These are phyloP conservation scores for Thymallus thymallus DNA, from an alignment of 2,113 vertebrate genomes.

Conservation along the genomic window DNA sequence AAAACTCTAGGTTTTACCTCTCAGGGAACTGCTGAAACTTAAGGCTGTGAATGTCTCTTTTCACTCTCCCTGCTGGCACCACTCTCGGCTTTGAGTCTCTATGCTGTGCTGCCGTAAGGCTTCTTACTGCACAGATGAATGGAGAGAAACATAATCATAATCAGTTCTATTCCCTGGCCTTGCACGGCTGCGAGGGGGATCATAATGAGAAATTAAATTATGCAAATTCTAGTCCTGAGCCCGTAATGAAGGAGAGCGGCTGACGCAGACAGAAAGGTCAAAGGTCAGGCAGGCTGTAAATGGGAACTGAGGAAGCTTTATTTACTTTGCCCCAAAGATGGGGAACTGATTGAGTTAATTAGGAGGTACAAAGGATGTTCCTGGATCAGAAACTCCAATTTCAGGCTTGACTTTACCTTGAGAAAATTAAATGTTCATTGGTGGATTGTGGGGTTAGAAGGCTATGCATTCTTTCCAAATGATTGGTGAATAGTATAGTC, in stretches of 20 bases:
- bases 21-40: conserved; percentile 63
- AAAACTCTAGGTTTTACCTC: conserved; percentile 51
- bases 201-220: conserved; percentile 11
- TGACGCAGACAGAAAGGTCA: background rate
- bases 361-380: conserved; percentile 67
- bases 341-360: conserved; percentile 77
- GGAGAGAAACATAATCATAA: background rate
- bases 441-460: conserved; percentile 46
- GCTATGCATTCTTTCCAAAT: conserved; percentile 77
- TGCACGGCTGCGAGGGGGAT: background rate
- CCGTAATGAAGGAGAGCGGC: background rate
- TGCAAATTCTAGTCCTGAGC: conserved; percentile 8
- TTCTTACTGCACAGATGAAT: background rate
- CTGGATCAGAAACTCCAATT: conserved; percentile 87
- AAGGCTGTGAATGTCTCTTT: conserved; percentile 24
- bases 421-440: background rate
- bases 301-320: background rate
- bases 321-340: conserved; percentile 24
- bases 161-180: background rate
- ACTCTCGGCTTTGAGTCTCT: background rate
- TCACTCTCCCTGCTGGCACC: conserved; percentile 16
- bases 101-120: too few species aligned
- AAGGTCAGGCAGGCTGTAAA: background rate
- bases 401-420: conserved; percentile 83
- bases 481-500: conserved; percentile 72